Conservation (phyloP, 2,797 vertebrate species). For the Bucorvus abyssinicus region DNA sequence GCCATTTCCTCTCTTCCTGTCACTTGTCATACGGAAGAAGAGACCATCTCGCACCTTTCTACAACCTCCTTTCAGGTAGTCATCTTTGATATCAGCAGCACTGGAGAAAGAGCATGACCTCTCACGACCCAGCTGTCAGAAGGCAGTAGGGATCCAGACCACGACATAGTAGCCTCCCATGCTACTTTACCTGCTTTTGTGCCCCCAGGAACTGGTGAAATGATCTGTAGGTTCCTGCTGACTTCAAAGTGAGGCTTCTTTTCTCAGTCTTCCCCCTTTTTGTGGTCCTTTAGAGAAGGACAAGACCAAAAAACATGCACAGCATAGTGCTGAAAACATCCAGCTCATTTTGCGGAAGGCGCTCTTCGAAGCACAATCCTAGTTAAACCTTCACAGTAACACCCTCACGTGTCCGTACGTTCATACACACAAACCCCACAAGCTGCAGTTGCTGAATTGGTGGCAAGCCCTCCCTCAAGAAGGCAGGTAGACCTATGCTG, state of each 20-base stretch:
- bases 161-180: fast-evolving
- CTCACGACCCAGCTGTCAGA: neutral
- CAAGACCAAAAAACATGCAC: neutral
- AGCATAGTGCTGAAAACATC: neutral
- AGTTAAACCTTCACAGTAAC: neutral
- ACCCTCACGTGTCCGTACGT: fast-evolving
- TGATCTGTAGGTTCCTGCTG: neutral
- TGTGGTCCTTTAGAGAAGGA: neutral
- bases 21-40: no score
- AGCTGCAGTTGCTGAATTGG: neutral
- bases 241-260: neutral
- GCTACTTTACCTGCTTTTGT: neutral
- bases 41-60: no score
- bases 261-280: neutral
- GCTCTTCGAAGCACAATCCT: neutral
- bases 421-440: neutral
- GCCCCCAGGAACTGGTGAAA: neutral
- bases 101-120: neutral
- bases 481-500: neutral
- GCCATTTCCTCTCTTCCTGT: no score
- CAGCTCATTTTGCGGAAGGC: neutral
- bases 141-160: neutral
- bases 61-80: no score
- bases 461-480: neutral
- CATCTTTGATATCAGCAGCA: neutral